Evolutionary conservation across 2,113 vertebrate genomes (phyloP).

Genomic region (Siniperca knerii): DNA sequence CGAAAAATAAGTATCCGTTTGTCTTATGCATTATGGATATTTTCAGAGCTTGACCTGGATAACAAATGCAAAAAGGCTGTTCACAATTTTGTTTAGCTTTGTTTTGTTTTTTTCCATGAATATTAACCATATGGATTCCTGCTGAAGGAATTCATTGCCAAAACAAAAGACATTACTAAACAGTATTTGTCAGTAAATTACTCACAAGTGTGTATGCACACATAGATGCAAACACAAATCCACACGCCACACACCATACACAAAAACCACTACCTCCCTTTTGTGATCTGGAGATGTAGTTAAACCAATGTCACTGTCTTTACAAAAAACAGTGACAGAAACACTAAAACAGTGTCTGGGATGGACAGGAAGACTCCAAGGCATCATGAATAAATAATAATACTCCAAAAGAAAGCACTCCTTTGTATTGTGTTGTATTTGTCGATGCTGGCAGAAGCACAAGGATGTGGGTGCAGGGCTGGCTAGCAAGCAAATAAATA

Average conservation of each 20-base stretch:
- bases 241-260: not conserved
- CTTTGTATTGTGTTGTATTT: slow-evolving; percentile 74
- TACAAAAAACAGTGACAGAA: slow-evolving; percentile 73
- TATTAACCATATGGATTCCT: slow-evolving; percentile 44
- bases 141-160: slow-evolving; percentile 21
- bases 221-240: slow-evolving; percentile 1
- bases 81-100: not conserved
- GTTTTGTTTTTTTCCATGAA: not conserved
- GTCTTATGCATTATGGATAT: slow-evolving; percentile 66
- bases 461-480: slow-evolving; percentile 54
- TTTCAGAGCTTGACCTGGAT: slow-evolving; percentile 66
- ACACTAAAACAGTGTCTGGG: slow-evolving; percentile 77
- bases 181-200: slow-evolving; percentile 6
- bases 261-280: slow-evolving; percentile 1
- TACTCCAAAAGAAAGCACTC: slow-evolving; percentile 65
- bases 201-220: not conserved
- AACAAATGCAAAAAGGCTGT: slow-evolving; percentile 69
- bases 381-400: slow-evolving; percentile 82
- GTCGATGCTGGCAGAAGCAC: slow-evolving; percentile 64
- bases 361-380: slow-evolving; percentile 76
- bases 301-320: slow-evolving; percentile 59
- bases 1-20: slow-evolving; percentile 50
- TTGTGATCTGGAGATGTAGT: slow-evolving; percentile 55
- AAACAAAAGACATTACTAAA: slow-evolving; percentile 32
- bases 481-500: slow-evolving; percentile 75